Conservation (phyloP, 2,113 vertebrate species). For the Alaudala cheleensis region DNA sequence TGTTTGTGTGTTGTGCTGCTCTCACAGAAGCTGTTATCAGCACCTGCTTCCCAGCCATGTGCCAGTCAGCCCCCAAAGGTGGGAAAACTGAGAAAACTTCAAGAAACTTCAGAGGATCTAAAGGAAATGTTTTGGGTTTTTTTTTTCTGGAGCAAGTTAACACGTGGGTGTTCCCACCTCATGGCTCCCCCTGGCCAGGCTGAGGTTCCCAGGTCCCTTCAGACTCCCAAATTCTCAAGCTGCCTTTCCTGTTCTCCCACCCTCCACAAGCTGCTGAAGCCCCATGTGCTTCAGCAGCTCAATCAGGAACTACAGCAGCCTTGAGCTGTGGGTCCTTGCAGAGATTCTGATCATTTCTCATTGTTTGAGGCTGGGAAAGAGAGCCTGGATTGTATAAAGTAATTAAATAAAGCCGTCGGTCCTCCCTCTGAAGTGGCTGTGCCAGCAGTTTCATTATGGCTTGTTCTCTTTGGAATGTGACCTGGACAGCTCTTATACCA, state of each 20-base stretch:
- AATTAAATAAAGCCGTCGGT: not conserved
- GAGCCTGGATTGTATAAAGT: not conserved
- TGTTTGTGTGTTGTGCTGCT: not conserved
- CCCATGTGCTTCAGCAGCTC: not conserved
- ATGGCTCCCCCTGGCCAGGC: accelerated
- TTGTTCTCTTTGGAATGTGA: not conserved
- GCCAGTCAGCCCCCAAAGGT: not conserved
- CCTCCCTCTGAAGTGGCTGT: not conserved
- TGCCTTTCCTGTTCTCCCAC: not conserved
- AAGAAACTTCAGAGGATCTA: not conserved
- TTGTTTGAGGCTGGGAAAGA: not conserved
- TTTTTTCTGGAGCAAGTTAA: not conserved
- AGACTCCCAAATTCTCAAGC: not conserved
- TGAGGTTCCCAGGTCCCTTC: not conserved
- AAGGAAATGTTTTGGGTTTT: not conserved
- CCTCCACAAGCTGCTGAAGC: not conserved
- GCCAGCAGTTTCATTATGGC: not conserved
- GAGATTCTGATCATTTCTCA: not conserved
- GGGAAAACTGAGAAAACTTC: not conserved
- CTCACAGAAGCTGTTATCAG: not conserved
- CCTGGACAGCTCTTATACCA: not conserved
- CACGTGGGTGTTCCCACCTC: accelerated
- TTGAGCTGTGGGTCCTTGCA: not conserved
- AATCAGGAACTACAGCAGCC: not conserved
- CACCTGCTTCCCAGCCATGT: not conserved